These are phyloP conservation scores for Athalia cordata DNA, from an alignment of 2,888 invertebrate species.

Conservation along the genomic window DNA sequence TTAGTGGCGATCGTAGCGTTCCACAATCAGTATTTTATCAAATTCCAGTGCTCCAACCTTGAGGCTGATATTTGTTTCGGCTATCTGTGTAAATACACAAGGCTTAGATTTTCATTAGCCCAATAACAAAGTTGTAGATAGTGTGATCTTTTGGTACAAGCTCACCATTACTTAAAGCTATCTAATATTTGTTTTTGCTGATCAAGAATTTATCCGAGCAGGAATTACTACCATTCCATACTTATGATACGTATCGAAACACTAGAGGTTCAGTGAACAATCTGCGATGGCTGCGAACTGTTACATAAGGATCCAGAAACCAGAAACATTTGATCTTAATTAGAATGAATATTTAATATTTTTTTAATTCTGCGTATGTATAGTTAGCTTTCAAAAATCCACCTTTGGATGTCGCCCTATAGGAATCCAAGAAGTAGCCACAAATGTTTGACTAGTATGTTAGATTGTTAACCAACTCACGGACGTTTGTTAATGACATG, in stretches of 20 bases:
- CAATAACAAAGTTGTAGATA: conserved; percentile 11
- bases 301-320: conserved; percentile 30
- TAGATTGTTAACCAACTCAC: too few species aligned
- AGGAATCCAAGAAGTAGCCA: too few species aligned
- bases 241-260: background rate
- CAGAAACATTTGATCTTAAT: conserved; percentile 28
- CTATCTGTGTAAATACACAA: background rate
- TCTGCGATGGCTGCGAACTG: background rate
- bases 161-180: background rate
- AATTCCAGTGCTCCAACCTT: conserved; percentile 13
- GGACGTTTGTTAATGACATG: too few species aligned
- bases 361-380: too few species aligned
- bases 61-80: conserved; percentile 6
- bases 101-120: conserved; percentile 17
- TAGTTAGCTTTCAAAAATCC: too few species aligned
- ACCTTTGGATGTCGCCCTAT: too few species aligned
- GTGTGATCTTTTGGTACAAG: background rate
- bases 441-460: too few species aligned
- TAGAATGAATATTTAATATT: too few species aligned
- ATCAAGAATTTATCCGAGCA: background rate
- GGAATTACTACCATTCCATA: too few species aligned
- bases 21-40: conserved; percentile 12
- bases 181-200: background rate
- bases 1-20: background rate
- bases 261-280: background rate